A percentile compares a stretch with the other conserved stretches of the same genome.
These are phyloP conservation scores for Bujurquina vittata DNA, from an alignment of 2,113 vertebrate genomes.

Conservation along the genomic window DNA sequence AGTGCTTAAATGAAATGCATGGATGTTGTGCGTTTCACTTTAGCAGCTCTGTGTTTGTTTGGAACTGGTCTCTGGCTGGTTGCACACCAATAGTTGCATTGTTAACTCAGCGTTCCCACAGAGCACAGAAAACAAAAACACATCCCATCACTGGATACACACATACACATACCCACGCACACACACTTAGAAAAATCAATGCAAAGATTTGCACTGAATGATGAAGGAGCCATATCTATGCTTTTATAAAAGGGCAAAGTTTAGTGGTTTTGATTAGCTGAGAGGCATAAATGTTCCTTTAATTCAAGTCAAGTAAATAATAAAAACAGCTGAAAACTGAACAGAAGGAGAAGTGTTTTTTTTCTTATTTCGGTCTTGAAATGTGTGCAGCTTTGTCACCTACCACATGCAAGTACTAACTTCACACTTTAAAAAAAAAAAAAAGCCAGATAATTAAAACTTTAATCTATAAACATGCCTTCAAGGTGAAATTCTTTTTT, in stretches of 20 bases:
- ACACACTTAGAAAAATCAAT: background rate
- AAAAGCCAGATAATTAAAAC: constrained; percentile 11
- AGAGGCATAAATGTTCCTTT: background rate
- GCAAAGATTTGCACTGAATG: background rate
- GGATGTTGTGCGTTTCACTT: constrained; percentile 70
- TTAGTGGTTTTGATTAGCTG: background rate
- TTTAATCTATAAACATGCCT: constrained; percentile 42
- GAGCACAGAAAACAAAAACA: constrained; percentile 68
- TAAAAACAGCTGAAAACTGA: background rate
- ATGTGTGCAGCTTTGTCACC: constrained; percentile 22
- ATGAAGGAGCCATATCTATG: background rate
- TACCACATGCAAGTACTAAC: constrained; percentile 21
- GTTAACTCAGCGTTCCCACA: constrained; percentile 68
- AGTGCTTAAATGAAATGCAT: constrained; percentile 52
- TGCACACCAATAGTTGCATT: constrained; percentile 76
- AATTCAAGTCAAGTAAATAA: constrained; percentile 1
- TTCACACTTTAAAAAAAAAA: background rate
- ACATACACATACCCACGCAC: background rate
- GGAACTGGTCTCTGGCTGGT: constrained; percentile 75
- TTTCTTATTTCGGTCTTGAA: constrained; percentile 15
- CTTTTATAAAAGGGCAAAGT: background rate
- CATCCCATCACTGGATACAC: constrained; percentile 61
- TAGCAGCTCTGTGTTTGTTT: constrained; percentile 74
- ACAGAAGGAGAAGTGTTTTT: background rate
- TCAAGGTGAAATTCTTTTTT: constrained; percentile 14